Base-by-base conservation (phyloP, 2,113 vertebrate species). In the Festucalex cinctus region DNA sequence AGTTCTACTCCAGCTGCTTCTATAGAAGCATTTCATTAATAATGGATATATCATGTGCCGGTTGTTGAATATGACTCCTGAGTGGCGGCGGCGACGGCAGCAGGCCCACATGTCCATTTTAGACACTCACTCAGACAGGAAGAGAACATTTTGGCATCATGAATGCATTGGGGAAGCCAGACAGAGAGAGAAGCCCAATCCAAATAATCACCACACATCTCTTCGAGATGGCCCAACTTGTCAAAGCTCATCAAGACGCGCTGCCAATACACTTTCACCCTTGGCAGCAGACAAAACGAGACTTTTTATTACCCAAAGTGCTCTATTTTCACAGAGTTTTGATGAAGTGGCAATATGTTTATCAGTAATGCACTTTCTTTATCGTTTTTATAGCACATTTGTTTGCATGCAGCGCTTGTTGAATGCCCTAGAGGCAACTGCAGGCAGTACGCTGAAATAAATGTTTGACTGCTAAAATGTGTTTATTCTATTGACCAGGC, bases 151-250 rank as follows among this genome's bases (percentile, higher is more conserved):
- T 75, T 88, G 85, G 80, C 80, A 80, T 79, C 60, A 32, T 41
- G 63, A 69, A 68, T 81, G 83, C 74, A 83, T 80, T 71, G 80
- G 76, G 66, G 80, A 81, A 79, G 82, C 73, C 73, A 89, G 84
- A 81, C 78, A 57, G 22, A 54, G 70, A 88, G 83, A 67, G 53
- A 56, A 69, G 71, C 77, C 66, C 82, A 70, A 80, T 88, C 81
- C 85, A 90, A 81, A 83, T 88, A 83, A 89, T 88, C 84, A 78
- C 77, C 80, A 75, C 83, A 84, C 84, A 85, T 85, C 80, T 84
- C 79, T 71, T 75, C 71, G 81, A 76, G 82, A 89, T 82, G 82
- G 83, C 82, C 79, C 73, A 49, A 81, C 76, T 86, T 87, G 81
- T 88, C 82, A 87, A 66, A 83, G 83, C 81, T 84, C 79, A 77